These are phyloP conservation scores for Camptogramma bilineatum DNA, from an alignment of 2,888 invertebrate species.

Conservation along the genomic window DNA sequence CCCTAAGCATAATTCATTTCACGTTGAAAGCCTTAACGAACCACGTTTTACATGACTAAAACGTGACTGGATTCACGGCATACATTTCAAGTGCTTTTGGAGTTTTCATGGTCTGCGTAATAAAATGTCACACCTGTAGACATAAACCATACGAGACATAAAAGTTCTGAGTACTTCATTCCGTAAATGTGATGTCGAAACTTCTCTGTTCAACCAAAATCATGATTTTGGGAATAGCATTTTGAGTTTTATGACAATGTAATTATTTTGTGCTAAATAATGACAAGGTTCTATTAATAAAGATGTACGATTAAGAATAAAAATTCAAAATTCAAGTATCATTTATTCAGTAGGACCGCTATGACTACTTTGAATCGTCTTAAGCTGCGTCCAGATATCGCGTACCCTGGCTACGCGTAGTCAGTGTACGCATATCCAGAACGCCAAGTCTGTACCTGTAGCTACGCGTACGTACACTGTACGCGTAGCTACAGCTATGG, in stretches of 20 bases:
- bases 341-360: too few relatives aligned
- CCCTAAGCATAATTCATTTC: conserved; percentile 49
- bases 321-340: too few relatives aligned
- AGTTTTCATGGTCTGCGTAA: conserved; percentile 24
- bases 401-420: too few relatives aligned
- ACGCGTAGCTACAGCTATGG: too few relatives aligned
- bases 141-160: conserved; percentile 1
- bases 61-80: conserved; percentile 43
- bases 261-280: neutral
- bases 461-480: too few relatives aligned
- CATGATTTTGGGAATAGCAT: neutral
- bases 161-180: neutral
- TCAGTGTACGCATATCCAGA: too few relatives aligned
- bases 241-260: neutral
- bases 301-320: too few relatives aligned
- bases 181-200: neutral
- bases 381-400: too few relatives aligned
- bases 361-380: too few relatives aligned
- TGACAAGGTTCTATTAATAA: neutral
- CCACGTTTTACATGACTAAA: conserved; percentile 46
- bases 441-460: too few relatives aligned
- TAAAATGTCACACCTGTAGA: conserved; percentile 6
- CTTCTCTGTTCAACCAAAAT: neutral
- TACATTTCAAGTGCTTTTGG: conserved; percentile 14
- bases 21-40: conserved; percentile 50